These are phyloP conservation scores for Sceliomorpha sp. DNA, from an alignment of 2,888 invertebrate species.

Conservation along the genomic window DNA sequence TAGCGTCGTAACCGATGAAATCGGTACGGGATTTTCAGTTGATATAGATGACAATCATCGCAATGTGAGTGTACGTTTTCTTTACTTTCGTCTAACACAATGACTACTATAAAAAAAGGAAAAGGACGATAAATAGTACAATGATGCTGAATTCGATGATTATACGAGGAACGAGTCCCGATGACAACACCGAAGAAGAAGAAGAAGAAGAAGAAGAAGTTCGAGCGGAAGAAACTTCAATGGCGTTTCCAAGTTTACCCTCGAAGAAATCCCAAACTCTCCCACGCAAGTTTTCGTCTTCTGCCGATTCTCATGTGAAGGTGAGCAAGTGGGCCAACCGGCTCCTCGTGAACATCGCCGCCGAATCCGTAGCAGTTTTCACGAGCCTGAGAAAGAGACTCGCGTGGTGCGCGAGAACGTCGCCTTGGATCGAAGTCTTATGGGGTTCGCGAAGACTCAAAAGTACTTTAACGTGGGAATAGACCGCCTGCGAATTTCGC, in stretches of 20 bases:
- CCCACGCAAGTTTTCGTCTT: constrained; percentile 4
- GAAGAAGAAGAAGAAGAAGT: no score
- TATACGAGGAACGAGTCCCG: no score
- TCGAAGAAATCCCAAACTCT: background rate
- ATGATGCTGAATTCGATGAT: no score
- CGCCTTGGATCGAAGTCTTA: background rate
- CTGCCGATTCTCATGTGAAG: background rate
- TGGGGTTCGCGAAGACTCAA: constrained; percentile 1
- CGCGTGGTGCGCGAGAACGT: background rate
- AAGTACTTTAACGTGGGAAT: constrained; percentile 1
- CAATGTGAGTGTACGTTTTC: constrained; percentile 30
- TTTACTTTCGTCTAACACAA: constrained; percentile 2
- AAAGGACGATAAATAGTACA: background rate
- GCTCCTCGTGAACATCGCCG: background rate
- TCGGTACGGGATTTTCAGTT: constrained; percentile 60
- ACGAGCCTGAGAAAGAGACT: background rate
- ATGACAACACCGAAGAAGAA: no score
- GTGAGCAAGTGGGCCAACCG: constrained; percentile 1
- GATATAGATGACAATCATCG: constrained; percentile 71
- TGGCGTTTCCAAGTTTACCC: background rate
- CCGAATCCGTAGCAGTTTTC: constrained; percentile 4
- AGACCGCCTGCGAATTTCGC: background rate
- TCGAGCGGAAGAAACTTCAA: constrained; percentile 2
- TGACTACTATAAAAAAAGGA: background rate
- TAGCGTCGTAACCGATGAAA: constrained; percentile 40